Evolutionary conservation across 2,888 invertebrate species (phyloP), one percentile per base, ranked within the genome.

Genomic region (Pseudococcus jackbeardsleyi): DNA sequence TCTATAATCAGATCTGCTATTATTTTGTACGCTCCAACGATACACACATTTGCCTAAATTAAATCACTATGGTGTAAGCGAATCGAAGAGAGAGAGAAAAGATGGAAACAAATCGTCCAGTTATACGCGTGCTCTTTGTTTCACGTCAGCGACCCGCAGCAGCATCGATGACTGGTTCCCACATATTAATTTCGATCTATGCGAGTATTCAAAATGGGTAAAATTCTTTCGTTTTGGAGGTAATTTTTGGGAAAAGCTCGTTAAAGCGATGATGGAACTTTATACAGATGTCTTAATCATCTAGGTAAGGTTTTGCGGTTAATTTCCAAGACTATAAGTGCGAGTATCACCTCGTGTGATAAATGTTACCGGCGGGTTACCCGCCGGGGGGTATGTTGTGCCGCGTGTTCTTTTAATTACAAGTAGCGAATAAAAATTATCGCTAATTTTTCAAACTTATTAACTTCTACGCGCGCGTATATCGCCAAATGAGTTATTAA

Each of bases 401-500:
- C 79, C 79, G 79, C 79, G 79, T 82, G 79, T 82, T 82, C 46
- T 82, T 22, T 82, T 46, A 46, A 82, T 46, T 82, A 46, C 39
- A 42, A 79, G 79, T 82, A 82, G 79, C 79, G 79, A 82, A 82
- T 82, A 82, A 82, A 82, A 82, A 46, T 82, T 82, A 82, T 11
- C n/a, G 46, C 46, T 82, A 82, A 82, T 82, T 82, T 82, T 82
- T 82, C 79, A 82, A 82, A 82, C 46, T 82, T 82, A 82, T 82
- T 82, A 82, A 42, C 46, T 82, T 46, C n/a, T 42, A 77, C 15
- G 77, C 64, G 64, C 64, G 64, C 64, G 64, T 64, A 54, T 79
- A 42, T 42, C n/a, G 26, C 12, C 79, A n/a, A 79, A 82, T 82
- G 79, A 82, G 39, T 79, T 79, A 79, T 46, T 82, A 82, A 82